These are phyloP conservation scores for Ginglymostoma cirratum DNA, from an alignment of 2,113 vertebrate species.

Conservation along the genomic window DNA sequence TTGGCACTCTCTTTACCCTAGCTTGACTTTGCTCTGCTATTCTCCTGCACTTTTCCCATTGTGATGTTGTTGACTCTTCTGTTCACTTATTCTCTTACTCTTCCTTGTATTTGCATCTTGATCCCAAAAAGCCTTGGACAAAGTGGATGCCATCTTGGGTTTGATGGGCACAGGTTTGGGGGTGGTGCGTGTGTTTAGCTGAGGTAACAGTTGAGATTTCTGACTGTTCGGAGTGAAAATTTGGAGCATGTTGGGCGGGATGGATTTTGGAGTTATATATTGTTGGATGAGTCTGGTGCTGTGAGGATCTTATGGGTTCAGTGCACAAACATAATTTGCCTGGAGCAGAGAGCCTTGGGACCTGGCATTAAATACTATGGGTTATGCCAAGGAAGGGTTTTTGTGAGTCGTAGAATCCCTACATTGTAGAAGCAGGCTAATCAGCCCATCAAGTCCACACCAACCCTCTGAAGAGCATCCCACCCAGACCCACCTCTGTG, in stretches of 20 bases:
- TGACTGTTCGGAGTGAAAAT: background rate
- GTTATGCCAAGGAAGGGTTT: background rate
- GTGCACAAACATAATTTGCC: background rate
- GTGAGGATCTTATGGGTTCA: background rate
- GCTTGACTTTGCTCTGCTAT: background rate
- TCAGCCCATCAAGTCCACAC: too few species aligned
- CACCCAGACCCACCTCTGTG: too few species aligned
- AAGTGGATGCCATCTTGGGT: background rate
- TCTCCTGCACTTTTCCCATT: background rate
- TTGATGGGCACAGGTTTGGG: background rate
- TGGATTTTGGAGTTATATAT: background rate
- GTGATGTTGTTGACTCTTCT: background rate
- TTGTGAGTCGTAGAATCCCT: background rate
- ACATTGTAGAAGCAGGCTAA: too few species aligned
- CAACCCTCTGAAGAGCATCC: too few species aligned
- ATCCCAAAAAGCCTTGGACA: background rate
- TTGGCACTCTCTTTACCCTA: too few species aligned
- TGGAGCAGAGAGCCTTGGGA: background rate
- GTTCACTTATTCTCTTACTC: background rate
- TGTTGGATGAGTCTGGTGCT: background rate
- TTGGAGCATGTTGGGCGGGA: background rate
- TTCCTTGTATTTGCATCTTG: background rate
- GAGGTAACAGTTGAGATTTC: background rate
- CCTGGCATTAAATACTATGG: background rate
- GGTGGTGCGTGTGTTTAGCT: background rate